Base-by-base conservation (phyloP, 1,140 invertebrate species). In the Bombus cullumanus region DNA sequence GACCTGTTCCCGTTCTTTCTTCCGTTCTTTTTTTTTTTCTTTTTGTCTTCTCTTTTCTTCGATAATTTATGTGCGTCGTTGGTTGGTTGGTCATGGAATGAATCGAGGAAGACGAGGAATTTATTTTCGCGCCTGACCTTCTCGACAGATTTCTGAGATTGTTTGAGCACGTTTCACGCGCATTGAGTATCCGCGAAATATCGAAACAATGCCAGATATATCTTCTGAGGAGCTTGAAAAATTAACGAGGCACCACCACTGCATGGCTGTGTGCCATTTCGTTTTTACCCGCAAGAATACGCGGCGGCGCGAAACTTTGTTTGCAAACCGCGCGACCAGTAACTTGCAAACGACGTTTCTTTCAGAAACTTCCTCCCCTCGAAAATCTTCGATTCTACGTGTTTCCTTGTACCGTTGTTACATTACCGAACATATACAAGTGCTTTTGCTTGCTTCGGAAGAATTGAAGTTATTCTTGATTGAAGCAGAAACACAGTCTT, bases 141-240 rank as follows among this genome's bases (percentile, higher is more conserved):
- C 9, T 22, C 31, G 1, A 18, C 8, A 22, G 18, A 68, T 68
- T 68, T 10, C 1, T 37, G 66, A 34, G 9, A 34, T 25, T 37
- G 31, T 37, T 34, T 18, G 18, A 25, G 9, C 18, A 9, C 18
- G 25, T 68, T 68, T 68, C 10, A 68, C 9, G 15, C 66, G 66
- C 22, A 22, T 68, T 18, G 66, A 37, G 66, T 37, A 37, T 22
- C 34, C 66, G 3, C 9, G 34, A 22, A 37, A 68, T 68, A 68
- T 37, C 31, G 37, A 68, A 68, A 68, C 66, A 68, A 68, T 68
- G 18, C 66, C 66, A 68, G 66, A 22, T 68, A 37, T 68, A 68
- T 68, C 34, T 9, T 68, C 34, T 9, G 18, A 22, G 6, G 6
- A 68, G 18, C 8, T 18, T 37, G 34, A 68, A 68, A 68, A 68